A percentile compares a stretch with the other conserved stretches of the same genome.
Evolutionary conservation across 2,113 vertebrate genomes (phyloP).

Genomic region (Pampusana beccarii): DNA sequence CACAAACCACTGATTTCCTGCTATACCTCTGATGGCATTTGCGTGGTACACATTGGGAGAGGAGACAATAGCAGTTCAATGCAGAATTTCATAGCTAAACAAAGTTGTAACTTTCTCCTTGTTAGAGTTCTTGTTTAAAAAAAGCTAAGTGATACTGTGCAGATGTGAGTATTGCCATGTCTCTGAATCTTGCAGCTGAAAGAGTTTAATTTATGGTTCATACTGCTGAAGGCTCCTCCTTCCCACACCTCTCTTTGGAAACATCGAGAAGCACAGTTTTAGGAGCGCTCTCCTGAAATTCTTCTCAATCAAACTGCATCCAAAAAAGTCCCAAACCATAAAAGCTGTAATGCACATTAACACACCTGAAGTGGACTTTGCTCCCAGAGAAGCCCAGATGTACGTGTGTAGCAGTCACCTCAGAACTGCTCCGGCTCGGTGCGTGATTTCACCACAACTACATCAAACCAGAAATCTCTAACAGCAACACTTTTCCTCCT

Average conservation of each 20-base stretch:
- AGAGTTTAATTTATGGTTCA: not conserved
- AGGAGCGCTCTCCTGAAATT: not conserved
- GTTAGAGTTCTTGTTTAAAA: slow-evolving; percentile 44
- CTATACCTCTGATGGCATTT: not conserved
- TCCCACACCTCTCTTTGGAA: not conserved
- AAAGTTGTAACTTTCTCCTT: slow-evolving; percentile 31
- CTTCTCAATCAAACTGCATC: not conserved
- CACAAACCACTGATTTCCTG: not conserved
- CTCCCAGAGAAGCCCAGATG: not conserved
- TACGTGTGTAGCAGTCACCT: fast-evolving
- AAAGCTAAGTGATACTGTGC: not conserved
- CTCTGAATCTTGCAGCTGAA: not conserved
- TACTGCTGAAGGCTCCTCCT: not conserved
- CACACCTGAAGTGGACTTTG: not conserved
- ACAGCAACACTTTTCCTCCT: not conserved
- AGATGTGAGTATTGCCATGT: not conserved
- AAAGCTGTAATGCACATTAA: fast-evolving
- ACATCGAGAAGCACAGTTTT: fast-evolving
- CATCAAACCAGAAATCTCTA: not conserved
- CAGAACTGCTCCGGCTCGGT: fast-evolving
- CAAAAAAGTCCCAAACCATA: fast-evolving
- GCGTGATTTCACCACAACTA: not conserved
- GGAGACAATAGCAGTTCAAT: not conserved
- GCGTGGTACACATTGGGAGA: not conserved
- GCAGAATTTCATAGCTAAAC: slow-evolving; percentile 4